These are phyloP conservation scores for Chouioia cunea DNA, from an alignment of 2,888 invertebrate species.

Conservation along the genomic window DNA sequence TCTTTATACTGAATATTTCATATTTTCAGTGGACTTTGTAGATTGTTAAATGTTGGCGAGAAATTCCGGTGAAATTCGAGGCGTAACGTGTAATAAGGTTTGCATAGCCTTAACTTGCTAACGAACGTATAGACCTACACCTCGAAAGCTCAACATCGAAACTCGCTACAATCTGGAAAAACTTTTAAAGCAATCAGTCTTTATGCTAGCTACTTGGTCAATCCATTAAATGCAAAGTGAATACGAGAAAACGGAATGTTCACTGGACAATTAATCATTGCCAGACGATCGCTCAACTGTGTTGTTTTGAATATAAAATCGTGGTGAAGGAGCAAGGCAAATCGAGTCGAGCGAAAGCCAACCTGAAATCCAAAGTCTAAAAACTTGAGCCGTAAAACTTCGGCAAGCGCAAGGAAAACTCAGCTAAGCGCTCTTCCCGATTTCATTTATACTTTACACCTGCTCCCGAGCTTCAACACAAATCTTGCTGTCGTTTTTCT, in stretches of 20 bases:
- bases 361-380: conserved; percentile 2
- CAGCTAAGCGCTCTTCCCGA: not conserved
- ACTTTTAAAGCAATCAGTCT: too few relatives aligned
- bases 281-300: not conserved
- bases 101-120: too few relatives aligned
- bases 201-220: not conserved
- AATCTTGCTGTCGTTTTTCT: too few relatives aligned
- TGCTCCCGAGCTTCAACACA: too few relatives aligned
- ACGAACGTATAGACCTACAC: too few relatives aligned
- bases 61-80: too few relatives aligned
- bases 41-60: too few relatives aligned
- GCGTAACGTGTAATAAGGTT: too few relatives aligned
- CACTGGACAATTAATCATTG: not conserved
- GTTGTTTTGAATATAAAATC: conserved; percentile 2
- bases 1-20: not conserved
- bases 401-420: not conserved
- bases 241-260: not conserved
- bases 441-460: conserved; percentile 19
- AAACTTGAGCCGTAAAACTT: conserved; percentile 32
- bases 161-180: too few relatives aligned
- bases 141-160: too few relatives aligned
- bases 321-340: conserved; percentile 50
- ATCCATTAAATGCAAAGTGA: not conserved
- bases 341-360: conserved; percentile 53
- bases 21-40: too few relatives aligned